Evolutionary conservation across 30 jellyfish, hydroid and myxozoan genomes (phyloP).

Genomic region (Hydra vulgaris): DNA sequence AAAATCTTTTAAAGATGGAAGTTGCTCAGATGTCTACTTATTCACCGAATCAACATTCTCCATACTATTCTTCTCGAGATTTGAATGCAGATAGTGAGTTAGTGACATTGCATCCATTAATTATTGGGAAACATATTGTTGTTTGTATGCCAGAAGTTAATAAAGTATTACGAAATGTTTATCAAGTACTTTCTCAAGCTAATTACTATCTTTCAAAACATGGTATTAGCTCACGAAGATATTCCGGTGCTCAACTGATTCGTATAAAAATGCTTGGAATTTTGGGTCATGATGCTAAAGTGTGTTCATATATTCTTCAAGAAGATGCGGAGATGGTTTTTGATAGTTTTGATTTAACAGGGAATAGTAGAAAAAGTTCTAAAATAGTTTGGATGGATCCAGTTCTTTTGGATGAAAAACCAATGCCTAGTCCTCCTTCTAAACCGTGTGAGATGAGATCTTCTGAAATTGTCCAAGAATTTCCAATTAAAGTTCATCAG

Average conservation of each 20-base stretch:
- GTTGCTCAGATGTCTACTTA: not conserved
- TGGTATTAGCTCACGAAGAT: slow-evolving; percentile 89
- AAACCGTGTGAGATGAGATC: slow-evolving; percentile 20
- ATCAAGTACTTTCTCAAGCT: slow-evolving; percentile 95
- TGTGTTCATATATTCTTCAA: slow-evolving; percentile 82
- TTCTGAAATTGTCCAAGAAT: slow-evolving; percentile 13
- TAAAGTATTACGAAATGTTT: slow-evolving; percentile 78
- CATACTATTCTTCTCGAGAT: slow-evolving; percentile 7
- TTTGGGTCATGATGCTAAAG: slow-evolving; percentile 92
- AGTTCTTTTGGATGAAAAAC: slow-evolving; percentile 79
- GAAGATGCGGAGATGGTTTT: slow-evolving; percentile 92
- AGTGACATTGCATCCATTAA: slow-evolving; percentile 72
- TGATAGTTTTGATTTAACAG: slow-evolving; percentile 89
- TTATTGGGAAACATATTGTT: slow-evolving; percentile 65
- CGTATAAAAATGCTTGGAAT: slow-evolving; percentile 92
- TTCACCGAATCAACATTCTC: not conserved
- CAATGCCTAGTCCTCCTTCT: slow-evolving; percentile 27
- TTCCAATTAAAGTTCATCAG: slow-evolving; percentile 57
- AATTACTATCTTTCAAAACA: slow-evolving; percentile 89
- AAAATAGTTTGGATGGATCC: slow-evolving; percentile 92
- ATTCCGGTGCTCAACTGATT: slow-evolving; percentile 93
- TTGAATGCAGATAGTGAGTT: slow-evolving; percentile 36
- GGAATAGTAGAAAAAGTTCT: slow-evolving; percentile 71
- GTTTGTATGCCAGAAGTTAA: slow-evolving; percentile 98
- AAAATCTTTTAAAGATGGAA: not conserved